Conservation (phyloP, 2,113 vertebrate genomes). For the Corvus cornix region DNA sequence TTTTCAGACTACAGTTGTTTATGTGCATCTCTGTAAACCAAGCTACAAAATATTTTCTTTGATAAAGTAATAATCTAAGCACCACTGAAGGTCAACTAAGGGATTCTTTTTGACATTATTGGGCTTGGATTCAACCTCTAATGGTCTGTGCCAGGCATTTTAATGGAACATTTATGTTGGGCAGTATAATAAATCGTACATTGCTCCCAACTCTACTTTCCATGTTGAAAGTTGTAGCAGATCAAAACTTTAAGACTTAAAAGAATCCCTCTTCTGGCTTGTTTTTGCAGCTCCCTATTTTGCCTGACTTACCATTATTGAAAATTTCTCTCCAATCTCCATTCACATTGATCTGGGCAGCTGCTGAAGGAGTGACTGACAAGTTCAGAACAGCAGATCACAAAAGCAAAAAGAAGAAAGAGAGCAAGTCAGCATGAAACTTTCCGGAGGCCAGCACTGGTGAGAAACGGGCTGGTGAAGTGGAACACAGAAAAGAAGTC, state of each 20-base stretch:
- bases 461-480: not conserved
- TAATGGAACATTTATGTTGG: not conserved
- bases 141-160: not conserved
- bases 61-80: not conserved
- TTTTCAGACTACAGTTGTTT: not conserved
- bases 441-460: not conserved
- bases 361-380: not conserved
- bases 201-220: not conserved
- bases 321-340: not conserved
- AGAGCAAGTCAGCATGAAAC: not conserved
- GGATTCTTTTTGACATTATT: not conserved
- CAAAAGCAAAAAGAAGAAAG: not conserved
- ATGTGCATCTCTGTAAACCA: not conserved
- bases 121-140: not conserved
- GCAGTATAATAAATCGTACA: not conserved
- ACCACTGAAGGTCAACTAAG: not conserved
- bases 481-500: not conserved
- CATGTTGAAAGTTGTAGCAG: not conserved
- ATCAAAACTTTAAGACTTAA: slow-evolving; percentile 5
- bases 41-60: not conserved
- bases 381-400: not conserved
- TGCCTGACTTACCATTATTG: not conserved
- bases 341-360: not conserved
- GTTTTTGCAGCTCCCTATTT: not conserved
- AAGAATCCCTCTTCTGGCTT: not conserved